Evolutionary conservation across 2,113 vertebrate genomes (phyloP), one percentile per base, ranked within the genome.

Genomic region (Peromyscus polionotus): DNA sequence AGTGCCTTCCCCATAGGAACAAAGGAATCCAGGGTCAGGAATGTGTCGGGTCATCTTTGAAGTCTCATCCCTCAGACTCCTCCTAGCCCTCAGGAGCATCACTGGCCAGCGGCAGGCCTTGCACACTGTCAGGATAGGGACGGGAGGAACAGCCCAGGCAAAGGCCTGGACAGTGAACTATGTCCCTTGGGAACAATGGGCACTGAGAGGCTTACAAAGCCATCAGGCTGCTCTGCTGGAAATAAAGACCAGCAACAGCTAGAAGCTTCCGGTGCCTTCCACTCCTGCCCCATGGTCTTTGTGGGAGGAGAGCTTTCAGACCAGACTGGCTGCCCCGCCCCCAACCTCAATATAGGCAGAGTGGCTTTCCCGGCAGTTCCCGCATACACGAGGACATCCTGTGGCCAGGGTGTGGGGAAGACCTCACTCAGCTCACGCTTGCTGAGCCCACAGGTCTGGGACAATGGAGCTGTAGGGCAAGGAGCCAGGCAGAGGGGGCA

Each of bases 391-490:
- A 95, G 97, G 96, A 95, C 96, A 95, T 98, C 97, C 97, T 97
- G 95, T 90, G 90, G 91, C 36, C 5, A 2, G 68, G 81, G 73
- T 31, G 68, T 48, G 92, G 97, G 96, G 96, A 93, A 96, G 81
- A 97, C 97, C 97, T 97, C 31, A 0, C 57, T 93, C 94, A 13
- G 95, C 88, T 97, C 98, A 92, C 95, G 33, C 88, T 96, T 95
- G 96, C 97, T 98, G 98, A 97, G 95, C 91, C 94, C 95, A 96
- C 94, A 97, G 96, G 94, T 81, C 95, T 61, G 22, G n/a, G 95
- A 98, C 97, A 97, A 97, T 96, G 89, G 96, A 77, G 91, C 77
- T 2, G 1, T 51, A 20, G 93, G 96, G 97, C 20, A 68, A 57
- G 28, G 76, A 80, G 91, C 91, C 84, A 88, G 91, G 94, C 28